phyloP scores from a whole-genome alignment of 2,888 invertebrate genomes.

The Meteorus cinctellus region DNA sequence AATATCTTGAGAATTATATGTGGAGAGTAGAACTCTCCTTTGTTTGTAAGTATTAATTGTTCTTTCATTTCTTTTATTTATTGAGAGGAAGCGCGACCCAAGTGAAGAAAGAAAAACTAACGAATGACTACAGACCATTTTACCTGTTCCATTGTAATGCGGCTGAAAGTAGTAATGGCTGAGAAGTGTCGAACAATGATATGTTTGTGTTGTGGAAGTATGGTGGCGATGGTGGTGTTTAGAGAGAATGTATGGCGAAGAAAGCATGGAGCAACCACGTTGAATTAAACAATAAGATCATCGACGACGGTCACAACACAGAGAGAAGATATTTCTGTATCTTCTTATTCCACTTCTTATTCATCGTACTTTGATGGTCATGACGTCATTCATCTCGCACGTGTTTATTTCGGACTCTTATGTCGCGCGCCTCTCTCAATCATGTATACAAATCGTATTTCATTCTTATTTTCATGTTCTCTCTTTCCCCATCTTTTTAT shows the following conservation, averaged over 20 bases:
- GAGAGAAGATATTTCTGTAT: constrained; percentile 53
- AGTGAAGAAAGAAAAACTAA: not conserved
- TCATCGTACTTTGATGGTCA: constrained; percentile 28
- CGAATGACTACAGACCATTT: not conserved
- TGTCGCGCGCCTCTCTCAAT: constrained; percentile 30
- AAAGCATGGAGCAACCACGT: constrained; percentile 26
- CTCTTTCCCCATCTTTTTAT: constrained; percentile 23
- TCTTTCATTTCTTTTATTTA: not conserved
- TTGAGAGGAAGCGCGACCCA: not conserved
- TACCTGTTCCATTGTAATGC: not conserved
- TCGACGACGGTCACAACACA: constrained; percentile 48
- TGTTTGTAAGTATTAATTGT: not conserved
- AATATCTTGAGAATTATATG: not conserved
- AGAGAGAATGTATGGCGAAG: constrained; percentile 15
- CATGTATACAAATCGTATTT: constrained; percentile 28
- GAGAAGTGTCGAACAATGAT: constrained; percentile 5
- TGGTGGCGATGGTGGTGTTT: not conserved
- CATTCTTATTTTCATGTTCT: constrained; percentile 37
- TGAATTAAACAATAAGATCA: constrained; percentile 47
- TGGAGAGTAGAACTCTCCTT: not conserved
- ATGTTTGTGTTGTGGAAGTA: not conserved
- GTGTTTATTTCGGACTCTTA: constrained; percentile 64
- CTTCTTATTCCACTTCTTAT: constrained; percentile 38
- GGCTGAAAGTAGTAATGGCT: not conserved
- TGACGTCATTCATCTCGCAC: constrained; percentile 64